Conservation (phyloP, 2,113 vertebrate genomes). For the Eurystomus gularis region DNA sequence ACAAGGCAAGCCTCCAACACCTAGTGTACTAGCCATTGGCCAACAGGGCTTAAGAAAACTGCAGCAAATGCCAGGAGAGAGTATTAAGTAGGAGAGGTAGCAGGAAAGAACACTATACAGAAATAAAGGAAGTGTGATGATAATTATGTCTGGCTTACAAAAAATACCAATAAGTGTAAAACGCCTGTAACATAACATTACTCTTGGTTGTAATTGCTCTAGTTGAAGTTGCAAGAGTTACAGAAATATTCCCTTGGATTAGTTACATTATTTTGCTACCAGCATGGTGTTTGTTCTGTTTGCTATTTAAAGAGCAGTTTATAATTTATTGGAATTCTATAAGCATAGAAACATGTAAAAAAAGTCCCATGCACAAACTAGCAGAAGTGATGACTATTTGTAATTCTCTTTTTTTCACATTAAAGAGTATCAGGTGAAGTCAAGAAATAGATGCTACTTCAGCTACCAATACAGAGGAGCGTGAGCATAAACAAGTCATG, state of each 20-base stretch:
- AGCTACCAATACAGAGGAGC: neutral
- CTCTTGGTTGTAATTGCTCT: neutral
- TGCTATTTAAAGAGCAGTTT: neutral
- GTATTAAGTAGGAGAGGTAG: neutral
- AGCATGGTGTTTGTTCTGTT: too few species aligned
- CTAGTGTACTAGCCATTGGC: neutral
- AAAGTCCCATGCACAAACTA: neutral
- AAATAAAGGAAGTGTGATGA: neutral
- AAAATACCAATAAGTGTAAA: rapidly evolving
- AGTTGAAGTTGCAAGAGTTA: neutral
- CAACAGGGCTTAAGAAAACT: neutral
- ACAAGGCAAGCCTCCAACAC: neutral
- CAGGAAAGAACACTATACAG: neutral
- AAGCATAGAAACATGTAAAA: neutral
- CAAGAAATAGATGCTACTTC: neutral
- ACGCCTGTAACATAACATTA: neutral
- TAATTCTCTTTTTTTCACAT: neutral
- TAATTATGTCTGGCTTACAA: neutral
- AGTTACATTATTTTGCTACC: neutral
- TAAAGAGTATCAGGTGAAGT: neutral
- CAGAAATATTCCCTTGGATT: neutral
- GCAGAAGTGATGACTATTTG: neutral
- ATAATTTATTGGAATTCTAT: neutral
- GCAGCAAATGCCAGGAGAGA: neutral
- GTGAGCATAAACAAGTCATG: neutral